These are phyloP conservation scores for Neodon shergylaensis DNA, from an alignment of 2,113 vertebrate species.

Conservation along the genomic window DNA sequence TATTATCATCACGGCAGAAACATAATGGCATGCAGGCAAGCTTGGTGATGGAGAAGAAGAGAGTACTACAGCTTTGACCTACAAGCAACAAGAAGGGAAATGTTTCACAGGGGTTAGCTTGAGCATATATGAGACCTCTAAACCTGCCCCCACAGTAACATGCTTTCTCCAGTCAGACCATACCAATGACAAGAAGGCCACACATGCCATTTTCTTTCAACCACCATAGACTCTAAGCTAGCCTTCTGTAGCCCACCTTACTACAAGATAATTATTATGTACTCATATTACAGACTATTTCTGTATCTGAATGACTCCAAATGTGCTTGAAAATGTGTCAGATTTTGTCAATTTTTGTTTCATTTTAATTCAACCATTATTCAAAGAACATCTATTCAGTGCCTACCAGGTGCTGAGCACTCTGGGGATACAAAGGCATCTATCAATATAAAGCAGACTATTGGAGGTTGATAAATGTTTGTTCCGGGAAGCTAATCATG, in stretches of 20 bases:
- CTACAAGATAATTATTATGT: neutral
- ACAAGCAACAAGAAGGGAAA: neutral
- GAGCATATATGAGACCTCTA: neutral
- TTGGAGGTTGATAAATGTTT: neutral
- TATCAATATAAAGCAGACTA: neutral
- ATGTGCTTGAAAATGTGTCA: neutral
- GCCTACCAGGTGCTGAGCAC: neutral
- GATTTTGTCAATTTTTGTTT: neutral
- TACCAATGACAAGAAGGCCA: neutral
- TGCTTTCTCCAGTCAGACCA: neutral
- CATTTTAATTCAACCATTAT: conserved; percentile 44
- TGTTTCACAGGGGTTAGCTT: neutral
- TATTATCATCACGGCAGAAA: neutral
- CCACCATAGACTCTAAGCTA: neutral
- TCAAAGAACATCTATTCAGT: conserved; percentile 26
- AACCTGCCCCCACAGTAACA: neutral
- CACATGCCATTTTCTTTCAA: neutral
- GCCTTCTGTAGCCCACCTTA: neutral
- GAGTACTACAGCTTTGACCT: neutral
- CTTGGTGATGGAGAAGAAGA: neutral
- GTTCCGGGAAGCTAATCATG: conserved; percentile 24
- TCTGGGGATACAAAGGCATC: neutral
- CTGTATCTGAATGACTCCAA: neutral
- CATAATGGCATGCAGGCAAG: neutral
- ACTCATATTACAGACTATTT: neutral